phyloP scores from a whole-genome alignment of 2,888 invertebrate genomes.

The Azorinus chamasolen region DNA sequence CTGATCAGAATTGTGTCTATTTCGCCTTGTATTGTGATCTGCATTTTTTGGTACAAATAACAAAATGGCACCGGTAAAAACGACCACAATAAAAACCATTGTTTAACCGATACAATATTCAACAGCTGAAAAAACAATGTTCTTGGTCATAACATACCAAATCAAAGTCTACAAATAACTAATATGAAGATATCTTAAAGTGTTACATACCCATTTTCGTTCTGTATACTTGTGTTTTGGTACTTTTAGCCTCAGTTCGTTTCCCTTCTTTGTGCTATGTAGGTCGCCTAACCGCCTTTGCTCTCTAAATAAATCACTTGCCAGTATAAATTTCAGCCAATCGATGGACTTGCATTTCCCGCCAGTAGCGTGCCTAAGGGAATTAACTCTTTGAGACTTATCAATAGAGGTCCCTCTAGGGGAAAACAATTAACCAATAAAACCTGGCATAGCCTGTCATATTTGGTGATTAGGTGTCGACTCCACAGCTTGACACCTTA shows the following conservation, averaged over 20 bases:
- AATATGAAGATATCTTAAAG: too few relatives aligned
- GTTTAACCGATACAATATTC: background rate
- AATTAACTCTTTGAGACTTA: slow-evolving; percentile 42
- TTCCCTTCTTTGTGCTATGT: slow-evolving; percentile 62
- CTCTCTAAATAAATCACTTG: slow-evolving; percentile 11
- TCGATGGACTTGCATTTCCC: slow-evolving; percentile 70
- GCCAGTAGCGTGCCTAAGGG: slow-evolving; percentile 66
- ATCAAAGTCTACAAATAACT: too few relatives aligned
- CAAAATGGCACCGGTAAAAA: slow-evolving; percentile 42
- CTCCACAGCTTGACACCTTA: too few relatives aligned
- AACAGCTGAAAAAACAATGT: too few relatives aligned
- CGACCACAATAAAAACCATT: background rate
- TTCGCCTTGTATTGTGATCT: too few relatives aligned
- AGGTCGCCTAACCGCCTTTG: slow-evolving; percentile 63
- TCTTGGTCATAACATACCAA: too few relatives aligned
- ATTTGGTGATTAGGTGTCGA: too few relatives aligned
- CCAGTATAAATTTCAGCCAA: slow-evolving; percentile 49
- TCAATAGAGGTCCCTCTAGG: slow-evolving; percentile 2
- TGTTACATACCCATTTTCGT: too few relatives aligned
- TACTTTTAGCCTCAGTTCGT: too few relatives aligned
- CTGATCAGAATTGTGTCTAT: too few relatives aligned
- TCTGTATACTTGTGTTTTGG: too few relatives aligned
- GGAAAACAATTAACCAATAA: slow-evolving; percentile 8
- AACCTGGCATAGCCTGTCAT: too few relatives aligned
- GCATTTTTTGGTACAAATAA: background rate